Evolutionary conservation across 2,113 vertebrate genomes (phyloP).

Genomic region (Barbus barbus): DNA sequence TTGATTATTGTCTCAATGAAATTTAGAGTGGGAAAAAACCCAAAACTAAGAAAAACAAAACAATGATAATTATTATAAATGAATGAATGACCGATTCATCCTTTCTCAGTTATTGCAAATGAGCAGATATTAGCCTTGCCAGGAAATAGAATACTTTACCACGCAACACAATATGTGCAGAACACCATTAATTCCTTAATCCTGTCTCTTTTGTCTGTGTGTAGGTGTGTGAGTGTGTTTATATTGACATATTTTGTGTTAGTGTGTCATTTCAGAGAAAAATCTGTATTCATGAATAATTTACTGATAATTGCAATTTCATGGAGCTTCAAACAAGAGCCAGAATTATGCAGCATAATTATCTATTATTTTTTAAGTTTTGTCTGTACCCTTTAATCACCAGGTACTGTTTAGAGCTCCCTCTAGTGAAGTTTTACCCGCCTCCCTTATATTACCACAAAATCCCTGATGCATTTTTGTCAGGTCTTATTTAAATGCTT

Average conservation of each 20-base stretch:
- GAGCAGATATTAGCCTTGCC: constrained; percentile 52
- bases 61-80: constrained; percentile 63
- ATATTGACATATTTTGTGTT: neutral
- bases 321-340: neutral
- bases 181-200: neutral
- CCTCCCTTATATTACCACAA: neutral
- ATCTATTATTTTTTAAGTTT: constrained; percentile 8
- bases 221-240: constrained; percentile 16
- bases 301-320: neutral
- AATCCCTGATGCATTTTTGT: neutral
- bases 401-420: constrained; percentile 34
- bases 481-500: neutral
- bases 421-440: constrained; percentile 26
- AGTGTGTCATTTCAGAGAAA: neutral
- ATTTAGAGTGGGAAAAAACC: constrained; percentile 52
- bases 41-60: constrained; percentile 55
- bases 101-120: constrained; percentile 54
- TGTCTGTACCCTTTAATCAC: neutral
- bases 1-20: constrained; percentile 60
- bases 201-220: constrained; percentile 3
- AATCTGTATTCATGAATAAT: neutral
- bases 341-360: neutral
- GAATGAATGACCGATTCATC: constrained; percentile 59
- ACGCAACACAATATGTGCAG: neutral
- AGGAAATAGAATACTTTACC: constrained; percentile 28